Evolutionary conservation across 2,797 vertebrate species (phyloP).

Genomic region (Austrolebias charrua): DNA sequence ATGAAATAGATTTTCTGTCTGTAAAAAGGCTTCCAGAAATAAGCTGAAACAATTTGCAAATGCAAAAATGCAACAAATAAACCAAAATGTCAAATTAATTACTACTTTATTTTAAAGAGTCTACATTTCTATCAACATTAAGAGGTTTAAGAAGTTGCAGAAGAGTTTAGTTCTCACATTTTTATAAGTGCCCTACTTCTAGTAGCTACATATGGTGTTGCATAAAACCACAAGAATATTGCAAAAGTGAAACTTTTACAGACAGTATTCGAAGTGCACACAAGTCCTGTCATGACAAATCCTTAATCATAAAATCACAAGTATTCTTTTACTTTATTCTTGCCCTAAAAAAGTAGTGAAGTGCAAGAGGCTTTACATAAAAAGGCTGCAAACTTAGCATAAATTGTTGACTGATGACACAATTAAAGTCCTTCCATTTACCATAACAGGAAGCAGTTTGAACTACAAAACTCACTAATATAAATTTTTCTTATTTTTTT

Average conservation of each 20-base stretch:
- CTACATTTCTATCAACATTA: conserved; percentile 1
- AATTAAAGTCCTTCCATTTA: conserved; percentile 13
- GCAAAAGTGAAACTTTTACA: conserved; percentile 11
- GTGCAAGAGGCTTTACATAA: conserved; percentile 35
- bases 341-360: conserved; percentile 47
- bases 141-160: neutral
- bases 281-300: conserved; percentile 22
- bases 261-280: neutral
- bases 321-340: conserved; percentile 40
- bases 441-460: neutral
- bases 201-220: conserved; percentile 11
- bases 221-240: conserved; percentile 19
- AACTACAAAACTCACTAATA: no score
- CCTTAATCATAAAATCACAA: conserved; percentile 20
- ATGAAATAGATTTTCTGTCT: conserved; percentile 28
- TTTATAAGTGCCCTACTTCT: neutral
- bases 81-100: neutral
- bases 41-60: conserved; percentile 7
- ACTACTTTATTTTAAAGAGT: neutral
- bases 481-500: no score
- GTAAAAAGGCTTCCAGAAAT: conserved; percentile 20
- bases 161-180: neutral
- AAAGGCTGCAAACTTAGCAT: conserved; percentile 25
- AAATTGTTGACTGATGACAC: conserved; percentile 25
- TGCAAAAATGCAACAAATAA: conserved; percentile 3